Base-by-base conservation (phyloP, 1,140 invertebrate genomes). In the Armadillidium nasatum region DNA sequence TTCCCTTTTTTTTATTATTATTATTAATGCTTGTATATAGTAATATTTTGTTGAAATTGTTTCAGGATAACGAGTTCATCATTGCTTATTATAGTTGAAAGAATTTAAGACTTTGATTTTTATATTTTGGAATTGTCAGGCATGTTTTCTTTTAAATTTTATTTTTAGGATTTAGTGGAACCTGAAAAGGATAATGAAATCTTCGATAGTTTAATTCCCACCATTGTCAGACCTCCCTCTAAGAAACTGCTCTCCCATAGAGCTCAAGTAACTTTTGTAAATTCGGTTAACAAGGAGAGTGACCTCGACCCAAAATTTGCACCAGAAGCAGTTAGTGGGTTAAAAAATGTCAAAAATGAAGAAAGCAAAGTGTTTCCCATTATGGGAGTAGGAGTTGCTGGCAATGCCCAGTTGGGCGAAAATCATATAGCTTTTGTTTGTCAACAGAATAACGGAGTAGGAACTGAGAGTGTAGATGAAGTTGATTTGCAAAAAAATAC, bases 191-290 rank as follows among this genome's bases (percentile, higher is more conserved):
- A 93, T 72, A 89, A 88, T 67, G 88, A 91, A 73, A 85, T 85
- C 84, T 94, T 91, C 84, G 92, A 95, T 82, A 86, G 91, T 6
- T 86, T 95, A 4, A 90, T 90, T 45, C 91, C 94, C 0, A 92
- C 91, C 0, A 87, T 95, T 2, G 90, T 96, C 0, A 90, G 83
- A 23, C 81, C 81, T 44, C 74, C 76, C 50, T 33, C 74, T 15
- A 22, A 43, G 19, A 15, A 11, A n/a, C 72, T 22, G 44, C 71
- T 11, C 43, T 67, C 21, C 72, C 75, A 50, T 54, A 22, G 10
- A 7, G 10, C 43, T 13, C 50, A n/a, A 19, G 11, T n/a, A 21
- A 21, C 54, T 7, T 21, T 33, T 70, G 15, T 74, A 23, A 46
- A 10, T 10, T 19, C 46, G 44, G 44, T 46, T 44, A 60, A 23